A percentile compares a stretch with the other conserved stretches of the same genome.
Conservation (phyloP, 2,888 invertebrate species). For the Trissolcus brochymenae region DNA sequence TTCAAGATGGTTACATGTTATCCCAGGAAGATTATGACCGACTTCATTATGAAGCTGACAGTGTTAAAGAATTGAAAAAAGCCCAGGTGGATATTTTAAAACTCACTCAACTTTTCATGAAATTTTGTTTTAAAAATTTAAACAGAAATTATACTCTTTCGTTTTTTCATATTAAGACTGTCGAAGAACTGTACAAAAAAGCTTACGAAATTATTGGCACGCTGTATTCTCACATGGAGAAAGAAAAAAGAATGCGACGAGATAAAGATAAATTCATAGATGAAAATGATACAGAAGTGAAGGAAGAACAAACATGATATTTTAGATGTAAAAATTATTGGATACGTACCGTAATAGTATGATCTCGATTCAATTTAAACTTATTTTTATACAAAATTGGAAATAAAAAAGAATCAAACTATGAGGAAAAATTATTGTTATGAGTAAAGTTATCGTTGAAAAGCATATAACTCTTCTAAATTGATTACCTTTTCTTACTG, state of each 20-base stretch:
- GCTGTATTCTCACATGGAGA: slow-evolving; percentile 65
- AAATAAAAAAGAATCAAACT: background rate
- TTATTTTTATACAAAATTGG: no score
- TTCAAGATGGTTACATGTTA: slow-evolving; percentile 79
- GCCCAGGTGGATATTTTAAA: slow-evolving; percentile 78
- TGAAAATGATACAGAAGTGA: background rate
- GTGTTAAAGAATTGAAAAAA: slow-evolving; percentile 79
- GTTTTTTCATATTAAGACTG: slow-evolving; percentile 79
- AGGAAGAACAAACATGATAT: no score
- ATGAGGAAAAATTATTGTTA: background rate
- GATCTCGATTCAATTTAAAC: no score
- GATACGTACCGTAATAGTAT: no score
- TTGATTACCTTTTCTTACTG: slow-evolving; percentile 65
- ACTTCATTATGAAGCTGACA: slow-evolving; percentile 81
- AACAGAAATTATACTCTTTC: slow-evolving; percentile 3
- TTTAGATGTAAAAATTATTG: no score
- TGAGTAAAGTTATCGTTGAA: background rate
- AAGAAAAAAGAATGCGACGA: slow-evolving; percentile 39
- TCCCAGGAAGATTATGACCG: slow-evolving; percentile 80
- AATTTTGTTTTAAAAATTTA: background rate
- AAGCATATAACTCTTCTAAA: background rate
- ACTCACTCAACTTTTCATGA: background rate
- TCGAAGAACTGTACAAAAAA: slow-evolving; percentile 82
- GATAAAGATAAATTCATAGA: background rate
- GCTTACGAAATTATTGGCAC: slow-evolving; percentile 82